Evolutionary conservation across 2,797 vertebrate species (phyloP), one percentile per base, ranked within the genome.

Genomic region (Salmo trutta): DNA sequence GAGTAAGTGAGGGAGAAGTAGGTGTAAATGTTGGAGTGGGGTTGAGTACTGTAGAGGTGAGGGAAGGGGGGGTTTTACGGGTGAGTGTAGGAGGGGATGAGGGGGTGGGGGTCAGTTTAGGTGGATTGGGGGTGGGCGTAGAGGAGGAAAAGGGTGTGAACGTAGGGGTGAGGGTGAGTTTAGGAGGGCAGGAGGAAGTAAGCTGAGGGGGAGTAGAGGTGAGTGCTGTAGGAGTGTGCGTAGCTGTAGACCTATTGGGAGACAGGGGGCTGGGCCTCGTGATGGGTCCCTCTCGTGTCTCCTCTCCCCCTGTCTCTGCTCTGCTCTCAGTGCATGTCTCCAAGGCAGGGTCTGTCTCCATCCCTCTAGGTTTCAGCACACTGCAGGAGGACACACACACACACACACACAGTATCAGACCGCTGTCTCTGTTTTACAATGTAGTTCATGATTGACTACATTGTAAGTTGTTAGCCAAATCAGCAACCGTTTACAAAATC

Each of bases 101-200:
- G 21, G 47, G 27, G 15, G 71, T 53, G 16, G 71, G 71, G 52
- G 0, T 85, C 24, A 0, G 80, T 84, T 66, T 77, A 21, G 56
- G 89, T 31, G 70, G 87, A 1, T 77, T 12, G 91, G 88, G 81
- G 66, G 92, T 90, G 87, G 91, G 91, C 3, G 90, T 91, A 64
- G 90, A 91, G 59, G 92, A 91, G 0, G 89, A 86, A 3, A 91
- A 91, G 1, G 91, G 91, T 24, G 75, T 85, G 6, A 88, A 88
- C 4, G 88, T 84, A 72, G 91, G 91, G 87, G 92, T 91, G 5
- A 89, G 92, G 72, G 90, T 92, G 59, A 92, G 92, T 1, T 89
- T 88, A 2, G 91, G 91, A 1, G 91, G 92, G 41, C 75, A 83
- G 10, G 90, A 90, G 7, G 90, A 86, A n/a, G 4, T 36, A 12